These are phyloP conservation scores for Mactra quadrangularis DNA, from an alignment of 1,140 invertebrate species.

Conservation along the genomic window DNA sequence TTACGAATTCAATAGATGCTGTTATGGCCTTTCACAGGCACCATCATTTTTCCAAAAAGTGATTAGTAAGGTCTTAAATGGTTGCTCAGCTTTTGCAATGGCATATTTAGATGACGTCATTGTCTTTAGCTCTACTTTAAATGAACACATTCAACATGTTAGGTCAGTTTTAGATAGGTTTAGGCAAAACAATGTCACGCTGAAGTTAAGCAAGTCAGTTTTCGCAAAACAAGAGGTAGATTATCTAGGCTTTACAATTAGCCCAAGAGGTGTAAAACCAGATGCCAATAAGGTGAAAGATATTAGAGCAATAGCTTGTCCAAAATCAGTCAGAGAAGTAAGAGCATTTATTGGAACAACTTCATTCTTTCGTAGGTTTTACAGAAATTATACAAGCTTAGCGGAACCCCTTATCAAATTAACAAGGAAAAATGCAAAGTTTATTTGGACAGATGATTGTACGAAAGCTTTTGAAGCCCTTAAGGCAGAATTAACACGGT, in stretches of 20 bases:
- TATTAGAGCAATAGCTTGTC: not conserved
- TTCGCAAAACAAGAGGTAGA: not conserved
- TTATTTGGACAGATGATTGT: not conserved
- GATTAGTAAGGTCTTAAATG: not conserved
- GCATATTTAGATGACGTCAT: not conserved
- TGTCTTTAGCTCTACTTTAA: not conserved
- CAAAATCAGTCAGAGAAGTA: not conserved
- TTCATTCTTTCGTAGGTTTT: not conserved
- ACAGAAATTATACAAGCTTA: not conserved
- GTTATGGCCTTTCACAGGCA: not conserved
- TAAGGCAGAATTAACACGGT: not conserved
- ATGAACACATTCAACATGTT: not conserved
- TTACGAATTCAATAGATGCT: not conserved
- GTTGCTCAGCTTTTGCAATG: not conserved
- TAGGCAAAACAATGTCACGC: not conserved
- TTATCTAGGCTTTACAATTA: not conserved
- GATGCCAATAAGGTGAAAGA: not conserved
- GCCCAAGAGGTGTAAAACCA: not conserved
- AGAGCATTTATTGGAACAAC: not conserved
- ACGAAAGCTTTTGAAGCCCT: not conserved
- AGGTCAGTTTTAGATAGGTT: not conserved
- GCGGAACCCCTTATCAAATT: not conserved
- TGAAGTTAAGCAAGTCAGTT: not conserved
- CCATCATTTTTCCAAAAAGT: not conserved
- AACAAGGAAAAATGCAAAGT: not conserved